phyloP scores from a whole-genome alignment of 2,888 invertebrate genomes.

The Pristionchus mayeri region DNA sequence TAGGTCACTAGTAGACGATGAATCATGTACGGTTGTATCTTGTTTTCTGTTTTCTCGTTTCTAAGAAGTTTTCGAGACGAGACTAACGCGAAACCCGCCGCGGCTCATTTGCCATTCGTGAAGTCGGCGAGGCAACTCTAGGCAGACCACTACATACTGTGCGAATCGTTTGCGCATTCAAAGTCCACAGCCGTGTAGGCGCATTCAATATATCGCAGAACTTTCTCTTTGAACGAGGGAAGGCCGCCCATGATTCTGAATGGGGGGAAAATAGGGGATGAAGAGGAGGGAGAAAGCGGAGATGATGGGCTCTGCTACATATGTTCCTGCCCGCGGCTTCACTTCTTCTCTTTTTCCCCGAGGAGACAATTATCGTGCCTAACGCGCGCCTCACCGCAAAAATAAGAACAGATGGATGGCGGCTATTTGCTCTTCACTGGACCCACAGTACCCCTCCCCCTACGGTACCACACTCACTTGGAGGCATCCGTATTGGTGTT shows the following conservation, averaged over 20 bases:
- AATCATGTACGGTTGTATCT: no score
- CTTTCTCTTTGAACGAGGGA: neutral
- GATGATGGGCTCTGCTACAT: slow-evolving; percentile 34
- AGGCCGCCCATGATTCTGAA: slow-evolving; percentile 23
- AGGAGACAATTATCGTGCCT: slow-evolving; percentile 35
- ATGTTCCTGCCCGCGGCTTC: slow-evolving; percentile 13
- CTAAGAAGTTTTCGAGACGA: no score
- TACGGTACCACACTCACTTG: neutral
- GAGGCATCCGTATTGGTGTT: slow-evolving; percentile 27
- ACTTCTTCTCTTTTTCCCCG: neutral
- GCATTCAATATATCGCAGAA: neutral
- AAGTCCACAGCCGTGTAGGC: neutral
- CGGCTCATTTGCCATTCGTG: slow-evolving; percentile 13
- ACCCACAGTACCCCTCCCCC: neutral
- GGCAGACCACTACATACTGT: neutral
- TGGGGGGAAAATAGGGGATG: neutral
- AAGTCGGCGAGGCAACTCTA: neutral
- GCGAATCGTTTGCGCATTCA: neutral
- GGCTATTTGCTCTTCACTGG: neutral
- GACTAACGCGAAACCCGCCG: no score
- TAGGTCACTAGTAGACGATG: no score
- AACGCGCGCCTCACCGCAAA: neutral
- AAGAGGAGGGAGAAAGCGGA: neutral
- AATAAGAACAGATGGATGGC: neutral
- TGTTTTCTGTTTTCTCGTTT: no score